Percentiles rank a stretch among this genome's conserved stretches.
These are phyloP conservation scores for Timema podura DNA, from an alignment of 2,888 invertebrate genomes.

Conservation along the genomic window DNA sequence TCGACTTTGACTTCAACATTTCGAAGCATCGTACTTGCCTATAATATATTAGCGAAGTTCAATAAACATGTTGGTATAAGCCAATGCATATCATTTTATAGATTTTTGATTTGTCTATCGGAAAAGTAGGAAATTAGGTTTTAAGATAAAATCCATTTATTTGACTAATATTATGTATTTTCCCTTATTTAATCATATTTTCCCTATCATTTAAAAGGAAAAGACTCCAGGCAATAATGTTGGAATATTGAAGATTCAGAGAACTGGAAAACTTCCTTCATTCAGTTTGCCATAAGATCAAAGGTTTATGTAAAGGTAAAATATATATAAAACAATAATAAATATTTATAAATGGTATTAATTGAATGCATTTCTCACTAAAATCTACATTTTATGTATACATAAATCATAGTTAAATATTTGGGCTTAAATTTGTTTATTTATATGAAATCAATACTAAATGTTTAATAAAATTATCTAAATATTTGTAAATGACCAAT, in stretches of 20 bases:
- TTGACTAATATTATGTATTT: too few relatives aligned
- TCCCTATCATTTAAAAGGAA: slow-evolving; percentile 31
- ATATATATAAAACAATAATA: background rate
- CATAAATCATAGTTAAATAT: background rate
- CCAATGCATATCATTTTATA: too few relatives aligned
- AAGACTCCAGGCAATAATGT: slow-evolving; percentile 58
- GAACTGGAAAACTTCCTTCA: slow-evolving; percentile 56
- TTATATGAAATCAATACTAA: background rate
- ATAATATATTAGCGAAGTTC: too few relatives aligned
- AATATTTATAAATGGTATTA: background rate
- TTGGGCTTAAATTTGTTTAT: background rate
- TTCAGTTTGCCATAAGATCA: slow-evolving; percentile 52
- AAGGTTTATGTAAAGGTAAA: slow-evolving; percentile 58
- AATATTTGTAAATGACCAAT: background rate
- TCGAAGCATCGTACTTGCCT: too few relatives aligned
- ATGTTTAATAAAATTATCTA: background rate
- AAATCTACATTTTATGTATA: background rate
- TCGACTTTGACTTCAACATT: too few relatives aligned
- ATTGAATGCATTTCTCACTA: background rate
- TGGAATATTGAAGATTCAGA: slow-evolving; percentile 56
- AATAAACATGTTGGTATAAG: too few relatives aligned
- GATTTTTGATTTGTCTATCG: too few relatives aligned
- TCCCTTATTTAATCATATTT: too few relatives aligned
- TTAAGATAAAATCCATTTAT: too few relatives aligned
- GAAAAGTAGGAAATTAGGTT: too few relatives aligned